Conservation (phyloP, 2,888 invertebrate genomes). For the Formica aserva region DNA sequence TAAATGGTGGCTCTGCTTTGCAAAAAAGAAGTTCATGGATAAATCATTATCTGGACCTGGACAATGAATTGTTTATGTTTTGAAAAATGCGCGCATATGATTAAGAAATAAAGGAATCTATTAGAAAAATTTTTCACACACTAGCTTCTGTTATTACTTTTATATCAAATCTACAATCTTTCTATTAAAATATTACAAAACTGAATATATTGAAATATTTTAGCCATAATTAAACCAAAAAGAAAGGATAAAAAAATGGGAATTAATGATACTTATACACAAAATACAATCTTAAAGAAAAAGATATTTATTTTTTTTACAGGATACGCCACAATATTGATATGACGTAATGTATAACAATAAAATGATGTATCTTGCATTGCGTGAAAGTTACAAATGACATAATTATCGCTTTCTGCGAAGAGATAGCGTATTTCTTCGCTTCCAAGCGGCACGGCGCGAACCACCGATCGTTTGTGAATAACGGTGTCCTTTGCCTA, state of each 20-base stretch:
- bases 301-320: slow-evolving; percentile 74
- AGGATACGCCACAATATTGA: slow-evolving; percentile 72
- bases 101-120: slow-evolving; percentile 35
- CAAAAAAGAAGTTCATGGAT: slow-evolving; percentile 99
- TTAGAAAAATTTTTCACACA: neutral
- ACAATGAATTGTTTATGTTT: slow-evolving; percentile 87
- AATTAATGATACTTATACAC: neutral
- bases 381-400: slow-evolving; percentile 49
- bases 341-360: slow-evolving; percentile 60
- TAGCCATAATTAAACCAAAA: neutral
- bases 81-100: neutral
- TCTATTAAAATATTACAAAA: neutral
- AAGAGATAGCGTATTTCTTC: slow-evolving; percentile 96
- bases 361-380: slow-evolving; percentile 70
- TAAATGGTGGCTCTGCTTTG: slow-evolving; percentile 99
- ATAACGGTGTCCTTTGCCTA: slow-evolving; percentile 97
- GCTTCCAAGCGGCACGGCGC: slow-evolving; percentile 97
- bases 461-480: slow-evolving; percentile 99
- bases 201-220: neutral
- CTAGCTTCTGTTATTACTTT: neutral
- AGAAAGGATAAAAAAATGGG: neutral
- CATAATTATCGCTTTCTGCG: slow-evolving; percentile 96
- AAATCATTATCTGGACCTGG: slow-evolving; percentile 97
- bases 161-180: neutral
- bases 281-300: slow-evolving; percentile 65